Evolutionary conservation across 2,113 vertebrate genomes (phyloP).

Genomic region (Hemiscyllium ocellatum): DNA sequence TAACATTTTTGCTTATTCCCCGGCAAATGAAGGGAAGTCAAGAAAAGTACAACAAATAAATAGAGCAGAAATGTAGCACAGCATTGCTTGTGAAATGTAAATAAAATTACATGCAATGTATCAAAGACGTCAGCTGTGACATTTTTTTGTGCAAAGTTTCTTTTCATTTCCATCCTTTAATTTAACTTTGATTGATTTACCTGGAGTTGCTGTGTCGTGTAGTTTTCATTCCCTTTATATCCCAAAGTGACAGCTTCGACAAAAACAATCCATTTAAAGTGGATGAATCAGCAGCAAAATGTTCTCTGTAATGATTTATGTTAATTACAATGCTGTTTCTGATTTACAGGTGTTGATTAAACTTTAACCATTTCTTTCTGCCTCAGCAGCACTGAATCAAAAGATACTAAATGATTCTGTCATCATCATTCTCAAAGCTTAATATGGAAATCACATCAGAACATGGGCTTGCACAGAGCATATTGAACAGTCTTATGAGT

Average conservation of each 20-base stretch:
- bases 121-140: neutral
- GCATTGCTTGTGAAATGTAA: slow-evolving; percentile 12
- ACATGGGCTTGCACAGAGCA: no score
- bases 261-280: slow-evolving; percentile 37
- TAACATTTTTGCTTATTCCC: neutral
- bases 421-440: neutral
- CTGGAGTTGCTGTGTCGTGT: slow-evolving; percentile 31
- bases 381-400: neutral
- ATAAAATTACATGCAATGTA: neutral
- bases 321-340: slow-evolving; percentile 18
- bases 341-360: slow-evolving; percentile 38
- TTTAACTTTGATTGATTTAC: slow-evolving; percentile 36
- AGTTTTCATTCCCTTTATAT: slow-evolving; percentile 37
- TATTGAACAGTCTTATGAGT: neutral
- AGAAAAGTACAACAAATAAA: neutral
- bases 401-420: neutral
- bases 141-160: slow-evolving; percentile 19
- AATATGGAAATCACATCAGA: neutral
- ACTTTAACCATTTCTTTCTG: slow-evolving; percentile 17
- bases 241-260: slow-evolving; percentile 29
- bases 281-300: slow-evolving; percentile 28
- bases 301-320: slow-evolving; percentile 35
- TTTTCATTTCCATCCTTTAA: slow-evolving; percentile 31
- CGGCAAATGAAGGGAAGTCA: neutral
- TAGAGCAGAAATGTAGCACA: neutral